Base-by-base conservation (phyloP, 2,113 vertebrate species). In the Anguilla japonica region DNA sequence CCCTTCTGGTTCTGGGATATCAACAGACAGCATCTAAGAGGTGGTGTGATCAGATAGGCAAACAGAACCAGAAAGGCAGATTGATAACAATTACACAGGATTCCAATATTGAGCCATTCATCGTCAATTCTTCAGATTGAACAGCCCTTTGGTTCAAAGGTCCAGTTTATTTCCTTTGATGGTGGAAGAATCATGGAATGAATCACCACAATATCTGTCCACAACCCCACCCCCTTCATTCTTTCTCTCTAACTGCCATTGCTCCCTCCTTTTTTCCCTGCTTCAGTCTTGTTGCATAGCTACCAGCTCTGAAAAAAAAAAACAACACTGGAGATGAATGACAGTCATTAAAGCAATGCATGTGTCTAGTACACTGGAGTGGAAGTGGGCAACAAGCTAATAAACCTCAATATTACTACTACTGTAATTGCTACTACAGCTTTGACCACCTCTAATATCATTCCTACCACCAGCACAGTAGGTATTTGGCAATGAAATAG, bases 251-350 rank as follows among this genome's bases (percentile, higher is more conserved):
- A 85, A 85, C 84, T 56, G 71, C 89, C 88, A 79, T 86, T 67
- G n/a, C 60, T 29, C 63, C 20, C 80, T 82, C 87, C 79, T 39
- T 67, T 29, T 79, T 56, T 53, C 15, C 40, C 22, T 71, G 40
- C 94, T 93, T 91, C 94, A 92, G 90, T 93, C 93, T 89, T 93
- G 94, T 95, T 94, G 94, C 94, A 94, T 95, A 95, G 94, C 93
- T 95, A 95, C 94, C 93, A 93, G 92, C 93, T 91, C 91, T 92
- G 85, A 50, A 83, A 85, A 71, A 92, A 94, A 91, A 92, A 67
- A 67, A 67, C 20, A 67, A 92, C 92, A 93, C 92, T 93, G 92
- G 92, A 93, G 39, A 87, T 79, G 85, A 86, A 86, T 86, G 85
- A 81, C 85, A 86, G 79, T 81, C 79, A 86, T 86, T 86, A 86